These are phyloP conservation scores for Sinosuthora webbiana DNA, from an alignment of 2,113 vertebrate species.

Conservation along the genomic window DNA sequence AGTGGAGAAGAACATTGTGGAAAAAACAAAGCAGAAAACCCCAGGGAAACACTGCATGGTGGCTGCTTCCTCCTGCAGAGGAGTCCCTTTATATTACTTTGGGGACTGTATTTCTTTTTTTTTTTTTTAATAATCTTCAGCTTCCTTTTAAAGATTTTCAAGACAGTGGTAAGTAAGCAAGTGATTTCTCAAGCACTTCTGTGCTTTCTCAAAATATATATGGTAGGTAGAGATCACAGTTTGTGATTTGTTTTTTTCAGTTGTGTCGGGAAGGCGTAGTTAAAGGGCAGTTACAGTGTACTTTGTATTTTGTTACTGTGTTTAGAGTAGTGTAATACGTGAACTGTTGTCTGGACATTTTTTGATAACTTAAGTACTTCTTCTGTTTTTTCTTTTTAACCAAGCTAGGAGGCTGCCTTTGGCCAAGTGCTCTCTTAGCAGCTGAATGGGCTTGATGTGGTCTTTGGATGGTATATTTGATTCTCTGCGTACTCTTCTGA, in stretches of 20 bases:
- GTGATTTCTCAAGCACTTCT: not conserved
- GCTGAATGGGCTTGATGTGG: not conserved
- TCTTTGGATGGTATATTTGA: not conserved
- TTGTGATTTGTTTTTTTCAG: not conserved
- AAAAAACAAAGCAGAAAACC: not conserved
- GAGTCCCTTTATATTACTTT: not conserved
- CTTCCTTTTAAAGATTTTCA: not conserved
- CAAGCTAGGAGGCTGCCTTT: not conserved
- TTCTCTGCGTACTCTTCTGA: not conserved
- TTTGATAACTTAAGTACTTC: not conserved
- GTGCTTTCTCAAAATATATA: not conserved
- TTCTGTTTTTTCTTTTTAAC: not conserved
- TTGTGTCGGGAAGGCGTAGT: not conserved
- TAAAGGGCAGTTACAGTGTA: not conserved
- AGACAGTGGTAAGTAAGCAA: slow-evolving; percentile 26
- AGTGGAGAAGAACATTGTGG: not conserved
- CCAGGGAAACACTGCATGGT: not conserved
- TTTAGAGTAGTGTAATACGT: not conserved
- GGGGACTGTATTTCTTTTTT: not conserved
- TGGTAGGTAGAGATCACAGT: not conserved
- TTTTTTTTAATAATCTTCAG: not conserved
- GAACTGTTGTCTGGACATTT: not conserved
- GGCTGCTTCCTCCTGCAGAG: not conserved
- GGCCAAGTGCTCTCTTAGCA: not conserved
- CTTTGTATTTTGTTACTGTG: not conserved